These are phyloP conservation scores for Caradrina clavipalpis DNA, from an alignment of 2,888 invertebrate genomes.

Conservation along the genomic window DNA sequence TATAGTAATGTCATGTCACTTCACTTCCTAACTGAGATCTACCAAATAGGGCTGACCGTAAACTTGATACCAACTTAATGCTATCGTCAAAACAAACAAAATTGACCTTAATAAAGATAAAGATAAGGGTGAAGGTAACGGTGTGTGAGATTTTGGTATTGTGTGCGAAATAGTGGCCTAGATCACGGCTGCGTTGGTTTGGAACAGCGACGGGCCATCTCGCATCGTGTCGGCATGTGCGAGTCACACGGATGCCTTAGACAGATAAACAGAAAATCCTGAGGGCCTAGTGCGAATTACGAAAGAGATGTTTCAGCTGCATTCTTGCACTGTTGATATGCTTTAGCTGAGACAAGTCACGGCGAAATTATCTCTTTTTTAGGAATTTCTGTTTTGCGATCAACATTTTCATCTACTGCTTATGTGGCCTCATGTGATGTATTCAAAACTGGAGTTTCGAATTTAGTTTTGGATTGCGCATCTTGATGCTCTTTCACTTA, in stretches of 20 bases:
- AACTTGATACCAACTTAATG: conserved; percentile 43
- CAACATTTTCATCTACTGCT: neutral
- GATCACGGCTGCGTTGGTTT: conserved; percentile 76
- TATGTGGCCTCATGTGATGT: neutral
- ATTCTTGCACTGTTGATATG: neutral
- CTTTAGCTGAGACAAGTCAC: neutral
- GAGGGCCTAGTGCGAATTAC: conserved; percentile 1
- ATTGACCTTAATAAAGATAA: conserved; percentile 20
- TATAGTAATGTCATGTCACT: conserved; percentile 78
- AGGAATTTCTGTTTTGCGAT: neutral
- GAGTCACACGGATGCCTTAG: conserved; percentile 78
- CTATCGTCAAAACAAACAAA: conserved; percentile 19
- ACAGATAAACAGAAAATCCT: conserved; percentile 82
- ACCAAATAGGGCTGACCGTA: conserved; percentile 77
- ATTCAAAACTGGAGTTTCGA: neutral
- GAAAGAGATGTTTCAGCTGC: neutral
- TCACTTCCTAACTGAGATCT: conserved; percentile 76
- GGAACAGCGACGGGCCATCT: conserved; percentile 68
- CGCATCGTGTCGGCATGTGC: conserved; percentile 78
- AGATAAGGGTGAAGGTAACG: conserved; percentile 21
- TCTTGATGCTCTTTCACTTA: conserved; percentile 14
- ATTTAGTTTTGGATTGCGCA: neutral
- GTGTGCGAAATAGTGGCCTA: conserved; percentile 75
- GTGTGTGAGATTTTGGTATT: conserved; percentile 50
- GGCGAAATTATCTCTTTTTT: neutral